Conservation (phyloP, 2,888 invertebrate species). For the Disparrhopalites patrizii region DNA sequence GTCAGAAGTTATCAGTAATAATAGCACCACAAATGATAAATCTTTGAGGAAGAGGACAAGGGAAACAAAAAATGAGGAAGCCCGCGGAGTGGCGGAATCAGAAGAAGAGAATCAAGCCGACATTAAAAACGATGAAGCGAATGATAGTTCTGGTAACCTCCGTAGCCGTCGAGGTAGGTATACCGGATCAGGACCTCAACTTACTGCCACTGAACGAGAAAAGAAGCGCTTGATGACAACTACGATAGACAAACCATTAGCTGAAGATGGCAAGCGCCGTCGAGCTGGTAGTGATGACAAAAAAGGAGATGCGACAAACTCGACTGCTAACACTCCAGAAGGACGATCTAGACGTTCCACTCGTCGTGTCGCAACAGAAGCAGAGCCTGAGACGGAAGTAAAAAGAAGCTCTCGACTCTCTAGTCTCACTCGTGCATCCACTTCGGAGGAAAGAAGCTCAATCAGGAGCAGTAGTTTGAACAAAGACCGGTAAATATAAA, state of each 20-base stretch:
- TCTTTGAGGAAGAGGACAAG: too few relatives aligned
- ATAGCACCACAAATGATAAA: not conserved
- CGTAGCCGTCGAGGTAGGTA: not conserved
- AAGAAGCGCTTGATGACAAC: not conserved
- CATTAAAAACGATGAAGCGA: too few relatives aligned
- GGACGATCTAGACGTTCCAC: constrained; percentile 15
- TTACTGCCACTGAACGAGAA: not conserved
- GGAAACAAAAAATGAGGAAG: too few relatives aligned
- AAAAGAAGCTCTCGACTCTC: not conserved
- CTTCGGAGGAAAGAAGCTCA: constrained; percentile 7
- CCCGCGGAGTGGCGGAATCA: too few relatives aligned
- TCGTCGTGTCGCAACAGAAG: not conserved
- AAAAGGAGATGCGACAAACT: not conserved
- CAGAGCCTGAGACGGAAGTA: not conserved
- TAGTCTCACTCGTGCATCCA: constrained; percentile 2
- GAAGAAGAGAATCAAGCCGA: not conserved
- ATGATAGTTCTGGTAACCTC: too few relatives aligned
- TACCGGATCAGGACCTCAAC: not conserved
- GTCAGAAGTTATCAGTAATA: not conserved
- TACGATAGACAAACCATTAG: not conserved
- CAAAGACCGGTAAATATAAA: constrained; percentile 13
- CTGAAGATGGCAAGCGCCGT: not conserved
- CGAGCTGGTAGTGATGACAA: not conserved
- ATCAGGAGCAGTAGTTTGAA: not conserved
- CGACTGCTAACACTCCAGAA: not conserved